Base-by-base conservation (phyloP, 2,113 vertebrate species). In the Callithrix jacchus region DNA sequence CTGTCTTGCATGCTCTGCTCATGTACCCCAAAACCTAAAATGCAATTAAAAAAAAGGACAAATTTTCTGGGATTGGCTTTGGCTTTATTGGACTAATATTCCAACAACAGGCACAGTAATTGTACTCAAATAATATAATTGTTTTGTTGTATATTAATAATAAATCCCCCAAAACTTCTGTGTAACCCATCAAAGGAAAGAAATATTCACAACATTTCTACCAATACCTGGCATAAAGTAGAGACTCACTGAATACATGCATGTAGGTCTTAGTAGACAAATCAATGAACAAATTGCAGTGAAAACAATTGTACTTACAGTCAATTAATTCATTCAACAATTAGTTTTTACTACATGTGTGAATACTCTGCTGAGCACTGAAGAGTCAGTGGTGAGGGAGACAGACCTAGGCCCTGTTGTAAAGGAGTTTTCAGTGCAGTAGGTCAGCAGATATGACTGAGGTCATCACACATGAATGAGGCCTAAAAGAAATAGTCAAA, bases 41-140 rank as follows among this genome's bases (percentile, higher is more conserved):
- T n/a, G n/a, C n/a, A n/a, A n/a, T n/a, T n/a, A n/a, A n/a, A n/a
- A n/a, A n/a, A 93, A 94, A 13, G 66, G 73, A 74, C 32, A 96
- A 61, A 87, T 71, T 89, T 32, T 47, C 45, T 14, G 11, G 10
- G 74, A 66, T 4, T 70, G 23, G 14, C 37, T 93, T 94, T 93
- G 37, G 30, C 21, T 91, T 95, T 61, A 80, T 92, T 93, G 86
- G 56, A 25, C 25, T 32, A 86, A 96, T 70, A 95, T 88, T 90
- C 45, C 40, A 61, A 81, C n/a, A 66, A 45, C 0, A 61, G 6
- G 54, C 70, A 85, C 7, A 81, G 47, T 42, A 96, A 80, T 25
- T 27, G 66, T 92, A 66, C 1, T 16, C 35, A 91, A 93, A 87
- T 93, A 81, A 71, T 79, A 61, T 17, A 80, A 54, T 32, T 74